Conservation (phyloP, 2,797 vertebrate species). For the Cyclopterus lumpus region DNA sequence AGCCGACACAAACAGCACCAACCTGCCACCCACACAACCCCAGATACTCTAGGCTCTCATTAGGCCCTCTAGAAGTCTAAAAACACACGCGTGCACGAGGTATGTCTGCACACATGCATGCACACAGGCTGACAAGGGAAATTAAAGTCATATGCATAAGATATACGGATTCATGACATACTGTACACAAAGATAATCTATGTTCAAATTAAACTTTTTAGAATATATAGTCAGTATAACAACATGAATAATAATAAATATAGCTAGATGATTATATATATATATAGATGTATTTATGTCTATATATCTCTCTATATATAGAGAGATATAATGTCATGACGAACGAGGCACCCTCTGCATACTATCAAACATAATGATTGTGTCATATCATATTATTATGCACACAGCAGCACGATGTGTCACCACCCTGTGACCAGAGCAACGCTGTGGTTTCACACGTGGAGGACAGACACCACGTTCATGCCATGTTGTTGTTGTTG, state of each 20-base stretch:
- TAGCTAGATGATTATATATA: no score
- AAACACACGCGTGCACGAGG: slow-evolving; percentile 37
- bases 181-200: not conserved
- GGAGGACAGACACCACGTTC: slow-evolving; percentile 21
- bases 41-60: slow-evolving; percentile 59
- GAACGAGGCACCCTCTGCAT: not conserved
- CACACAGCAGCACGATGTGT: slow-evolving; percentile 36
- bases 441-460: slow-evolving; percentile 47
- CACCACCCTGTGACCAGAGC: slow-evolving; percentile 29
- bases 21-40: slow-evolving; percentile 59
- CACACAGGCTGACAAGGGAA: not conserved
- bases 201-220: not conserved
- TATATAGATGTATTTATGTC: no score
- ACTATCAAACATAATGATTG: not conserved
- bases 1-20: slow-evolving; percentile 48
- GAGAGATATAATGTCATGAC: not conserved
- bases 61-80: slow-evolving; percentile 54
- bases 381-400: not conserved
- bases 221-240: no score
- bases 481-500: not conserved
- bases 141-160: not conserved
- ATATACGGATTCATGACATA: not conserved
- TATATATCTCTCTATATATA: accelerated
- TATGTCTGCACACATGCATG: slow-evolving; percentile 7
- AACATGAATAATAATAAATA: no score